A percentile compares a stretch with the other conserved stretches of the same genome.
phyloP scores from a whole-genome alignment of 2,113 vertebrate genomes.

The Nymphicus hollandicus region DNA sequence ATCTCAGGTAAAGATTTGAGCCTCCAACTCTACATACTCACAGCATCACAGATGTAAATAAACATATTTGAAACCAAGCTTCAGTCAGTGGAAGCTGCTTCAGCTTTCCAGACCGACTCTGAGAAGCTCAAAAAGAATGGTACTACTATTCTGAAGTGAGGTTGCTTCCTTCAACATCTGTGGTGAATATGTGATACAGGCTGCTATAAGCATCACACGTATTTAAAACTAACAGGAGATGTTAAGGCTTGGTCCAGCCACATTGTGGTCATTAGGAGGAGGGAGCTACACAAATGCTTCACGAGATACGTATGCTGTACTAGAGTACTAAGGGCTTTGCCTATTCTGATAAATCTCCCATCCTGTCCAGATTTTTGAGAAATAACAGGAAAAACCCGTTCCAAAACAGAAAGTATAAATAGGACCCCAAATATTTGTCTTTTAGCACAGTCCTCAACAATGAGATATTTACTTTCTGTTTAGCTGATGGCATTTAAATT shows the following conservation, averaged over 20 bases:
- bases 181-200: slow-evolving; percentile 34
- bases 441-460: not conserved
- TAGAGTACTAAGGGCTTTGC: not conserved
- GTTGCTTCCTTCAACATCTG: slow-evolving; percentile 48
- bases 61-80: not conserved
- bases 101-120: not conserved
- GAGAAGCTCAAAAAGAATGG: not conserved
- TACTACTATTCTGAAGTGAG: slow-evolving; percentile 60
- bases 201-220: slow-evolving; percentile 25
- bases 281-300: slow-evolving; percentile 54
- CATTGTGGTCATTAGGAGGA: slow-evolving; percentile 54
- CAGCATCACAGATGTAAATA: not conserved
- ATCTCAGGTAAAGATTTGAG: not conserved
- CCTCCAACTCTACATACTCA: not conserved
- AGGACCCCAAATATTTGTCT: not conserved
- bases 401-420: not conserved
- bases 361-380: not conserved
- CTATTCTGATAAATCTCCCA: not conserved
- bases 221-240: slow-evolving; percentile 52
- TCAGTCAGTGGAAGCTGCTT: not conserved
- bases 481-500: not conserved
- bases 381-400: not conserved
- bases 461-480: not conserved
- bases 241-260: slow-evolving; percentile 43
- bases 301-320: slow-evolving; percentile 46